Conservation (phyloP, 1,140 invertebrate species). For the Drosophila ercepeae region DNA sequence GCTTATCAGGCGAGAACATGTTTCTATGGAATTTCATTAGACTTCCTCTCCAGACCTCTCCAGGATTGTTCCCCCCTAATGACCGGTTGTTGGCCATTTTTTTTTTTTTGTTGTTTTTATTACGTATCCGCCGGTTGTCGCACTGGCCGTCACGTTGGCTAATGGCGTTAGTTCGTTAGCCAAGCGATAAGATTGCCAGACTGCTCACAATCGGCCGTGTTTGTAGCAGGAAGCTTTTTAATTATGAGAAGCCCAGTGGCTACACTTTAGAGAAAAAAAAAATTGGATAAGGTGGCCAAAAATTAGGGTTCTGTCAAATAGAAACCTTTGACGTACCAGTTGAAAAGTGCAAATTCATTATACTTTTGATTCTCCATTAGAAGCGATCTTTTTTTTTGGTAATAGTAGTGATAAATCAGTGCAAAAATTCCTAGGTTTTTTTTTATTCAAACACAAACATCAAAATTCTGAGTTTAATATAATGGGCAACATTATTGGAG, state of each 20-base stretch:
- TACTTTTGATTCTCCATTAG: neutral
- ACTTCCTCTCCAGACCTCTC: conserved; percentile 50
- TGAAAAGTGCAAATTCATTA: neutral
- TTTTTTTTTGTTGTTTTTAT: conserved; percentile 40
- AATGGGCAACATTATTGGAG: neutral
- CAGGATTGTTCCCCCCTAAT: conserved; percentile 28
- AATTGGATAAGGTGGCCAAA: neutral
- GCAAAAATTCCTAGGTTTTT: neutral
- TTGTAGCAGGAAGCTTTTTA: conserved; percentile 42
- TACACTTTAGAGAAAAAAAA: neutral
- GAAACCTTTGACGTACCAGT: neutral
- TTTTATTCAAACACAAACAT: neutral
- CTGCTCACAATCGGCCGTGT: conserved; percentile 24
- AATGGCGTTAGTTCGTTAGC: conserved; percentile 82
- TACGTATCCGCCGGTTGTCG: conserved; percentile 55
- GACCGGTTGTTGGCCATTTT: conserved; percentile 63
- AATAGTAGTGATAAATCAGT: neutral
- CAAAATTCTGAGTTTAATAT: neutral
- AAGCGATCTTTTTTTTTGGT: neutral
- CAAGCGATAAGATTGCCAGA: conserved; percentile 65
- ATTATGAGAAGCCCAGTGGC: conserved; percentile 22
- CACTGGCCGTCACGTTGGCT: conserved; percentile 49
- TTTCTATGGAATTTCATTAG: conserved; percentile 82
- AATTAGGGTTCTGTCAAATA: neutral
- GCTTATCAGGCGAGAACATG: conserved; percentile 83